Evolutionary conservation across 2,113 vertebrate genomes (phyloP), one percentile per base, ranked within the genome.

Genomic region (Canis aureus): DNA sequence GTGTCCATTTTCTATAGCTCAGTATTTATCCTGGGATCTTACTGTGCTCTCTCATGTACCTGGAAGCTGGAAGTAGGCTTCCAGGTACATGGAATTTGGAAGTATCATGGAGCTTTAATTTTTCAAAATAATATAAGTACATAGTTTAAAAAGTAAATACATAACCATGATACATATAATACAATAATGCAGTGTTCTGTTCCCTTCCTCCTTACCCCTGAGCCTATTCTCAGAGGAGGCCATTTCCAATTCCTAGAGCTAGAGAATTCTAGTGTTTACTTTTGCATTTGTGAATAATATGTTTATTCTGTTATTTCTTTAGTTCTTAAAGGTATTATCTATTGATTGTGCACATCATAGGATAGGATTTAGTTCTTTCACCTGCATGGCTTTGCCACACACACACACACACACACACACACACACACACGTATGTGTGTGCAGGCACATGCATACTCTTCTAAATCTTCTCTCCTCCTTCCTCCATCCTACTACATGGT

Each of bases 41-140:
- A 55, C 57, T 32, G 9, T 93, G 60, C 35, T 78, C 27, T 51
- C 74, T 59, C 53, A 83, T 59, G n/a, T 1, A 66, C 17, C 4
- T 32, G 53, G 83, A 59, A 38, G 20, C 60, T 69, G 32, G 92
- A 91, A 82, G 81, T 71, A 53, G 67, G 25, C 66, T 43, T 43
- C 43, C n/a, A 83, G 11, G 11, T 78, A 32, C 43, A 43, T 43
- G 32, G 79, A 89, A 83, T 87, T 91, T 69, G 83, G 94, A 97
- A 66, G 23, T 19, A 80, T 67, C 5, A 9, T 74, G 32, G 55
- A 62, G 27, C 35, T 90, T 89, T 80, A 49, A 8, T 92, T 27
- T 25, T 53, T n/a, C 53, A 93, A 64, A 69, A 66, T 59, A 60
- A 73, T 74, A 3, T 22, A 49, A 4, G 0, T 62, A 23, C 3